A percentile compares a stretch with the other conserved stretches of the same genome.
These are phyloP conservation scores for Ennomos fuscantarius DNA, from an alignment of 2,888 invertebrate genomes.

Conservation along the genomic window DNA sequence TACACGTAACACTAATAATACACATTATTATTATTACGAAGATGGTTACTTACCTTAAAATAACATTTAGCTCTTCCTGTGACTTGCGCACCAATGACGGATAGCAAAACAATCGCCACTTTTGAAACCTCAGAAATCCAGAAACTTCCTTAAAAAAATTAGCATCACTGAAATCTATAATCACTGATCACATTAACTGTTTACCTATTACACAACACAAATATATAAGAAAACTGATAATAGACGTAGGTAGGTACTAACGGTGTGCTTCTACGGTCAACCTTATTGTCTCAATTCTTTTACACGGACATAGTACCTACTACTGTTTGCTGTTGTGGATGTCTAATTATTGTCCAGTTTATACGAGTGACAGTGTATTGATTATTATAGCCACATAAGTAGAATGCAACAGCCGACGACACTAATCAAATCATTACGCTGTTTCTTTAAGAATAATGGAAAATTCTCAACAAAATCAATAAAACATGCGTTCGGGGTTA, in stretches of 20 bases:
- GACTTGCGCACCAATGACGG: constrained; percentile 67
- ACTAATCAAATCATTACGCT: constrained; percentile 54
- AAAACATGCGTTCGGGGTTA: constrained; percentile 53
- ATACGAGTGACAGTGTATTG: constrained; percentile 6
- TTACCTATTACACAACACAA: constrained; percentile 45
- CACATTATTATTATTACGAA: no score
- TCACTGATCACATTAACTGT: constrained; percentile 25
- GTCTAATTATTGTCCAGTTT: neutral
- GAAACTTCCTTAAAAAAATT: constrained; percentile 34
- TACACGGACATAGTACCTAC: neutral
- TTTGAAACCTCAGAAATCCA: constrained; percentile 28
- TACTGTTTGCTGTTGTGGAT: neutral
- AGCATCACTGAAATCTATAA: constrained; percentile 18
- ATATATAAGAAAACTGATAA: neutral
- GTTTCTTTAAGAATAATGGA: constrained; percentile 51
- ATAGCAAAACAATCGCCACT: constrained; percentile 52
- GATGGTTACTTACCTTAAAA: constrained; percentile 68
- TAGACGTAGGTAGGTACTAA: no score
- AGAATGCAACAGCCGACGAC: constrained; percentile 22
- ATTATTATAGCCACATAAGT: constrained; percentile 38
- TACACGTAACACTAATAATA: no score
- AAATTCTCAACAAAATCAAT: constrained; percentile 65
- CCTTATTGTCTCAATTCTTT: constrained; percentile 12
- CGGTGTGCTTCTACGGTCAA: constrained; percentile 8
- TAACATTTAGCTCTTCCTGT: constrained; percentile 80